Evolutionary conservation across 2,888 invertebrate species (phyloP).

Genomic region (Ophion ventricosus): DNA sequence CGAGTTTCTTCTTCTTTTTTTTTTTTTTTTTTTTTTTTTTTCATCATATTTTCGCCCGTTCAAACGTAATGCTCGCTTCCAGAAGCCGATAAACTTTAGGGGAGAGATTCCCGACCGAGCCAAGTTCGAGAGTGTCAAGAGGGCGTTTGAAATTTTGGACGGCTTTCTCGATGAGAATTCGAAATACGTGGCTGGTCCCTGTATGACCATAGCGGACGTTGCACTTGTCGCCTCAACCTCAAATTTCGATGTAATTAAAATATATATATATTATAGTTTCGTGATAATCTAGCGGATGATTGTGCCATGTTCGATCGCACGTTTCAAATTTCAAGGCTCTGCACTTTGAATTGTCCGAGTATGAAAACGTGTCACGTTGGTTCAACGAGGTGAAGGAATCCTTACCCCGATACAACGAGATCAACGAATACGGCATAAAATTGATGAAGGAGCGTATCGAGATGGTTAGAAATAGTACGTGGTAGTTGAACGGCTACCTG

Average conservation of each 20-base stretch:
- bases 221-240: slow-evolving; percentile 88
- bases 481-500: background rate
- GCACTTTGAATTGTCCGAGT: slow-evolving; percentile 81
- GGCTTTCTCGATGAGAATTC: slow-evolving; percentile 88
- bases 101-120: slow-evolving; percentile 86
- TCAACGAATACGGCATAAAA: slow-evolving; percentile 71
- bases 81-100: slow-evolving; percentile 80
- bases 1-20: slow-evolving; percentile 22
- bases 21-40: background rate
- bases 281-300: background rate
- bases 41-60: background rate
- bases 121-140: slow-evolving; percentile 88
- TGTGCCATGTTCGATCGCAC: too few relatives aligned
- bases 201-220: slow-evolving; percentile 90
- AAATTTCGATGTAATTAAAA: slow-evolving; percentile 80
- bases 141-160: slow-evolving; percentile 88
- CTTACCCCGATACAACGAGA: slow-evolving; percentile 84
- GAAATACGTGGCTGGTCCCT: slow-evolving; percentile 88
- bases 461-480: slow-evolving; percentile 7
- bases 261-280: background rate
- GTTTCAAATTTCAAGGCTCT: background rate
- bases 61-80: background rate
- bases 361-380: slow-evolving; percentile 87
- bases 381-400: slow-evolving; percentile 85
- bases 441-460: slow-evolving; percentile 25